A percentile compares a stretch with the other conserved stretches of the same genome.
phyloP scores from a whole-genome alignment of 2,797 vertebrate species.

The Sparus aurata region DNA sequence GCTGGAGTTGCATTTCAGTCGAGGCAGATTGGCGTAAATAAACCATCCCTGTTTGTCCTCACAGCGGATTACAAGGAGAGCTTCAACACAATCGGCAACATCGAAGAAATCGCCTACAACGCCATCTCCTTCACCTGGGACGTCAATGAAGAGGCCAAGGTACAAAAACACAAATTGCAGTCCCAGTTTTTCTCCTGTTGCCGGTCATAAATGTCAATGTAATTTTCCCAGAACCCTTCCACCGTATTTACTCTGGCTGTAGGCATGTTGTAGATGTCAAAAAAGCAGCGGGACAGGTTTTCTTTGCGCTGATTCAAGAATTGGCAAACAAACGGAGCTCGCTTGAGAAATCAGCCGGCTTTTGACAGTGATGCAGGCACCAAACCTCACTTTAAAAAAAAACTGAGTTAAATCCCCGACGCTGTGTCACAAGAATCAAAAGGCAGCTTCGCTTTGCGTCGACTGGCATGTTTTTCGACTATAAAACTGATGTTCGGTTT shows the following conservation, averaged over 20 bases:
- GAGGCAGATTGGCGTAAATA: not conserved
- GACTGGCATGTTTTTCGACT: not conserved
- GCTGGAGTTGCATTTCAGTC: not conserved
- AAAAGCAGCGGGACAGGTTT: constrained; percentile 75
- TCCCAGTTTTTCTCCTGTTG: not conserved
- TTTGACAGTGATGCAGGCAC: constrained; percentile 44
- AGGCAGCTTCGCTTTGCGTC: not conserved
- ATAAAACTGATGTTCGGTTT: constrained; percentile 28
- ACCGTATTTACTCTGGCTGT: constrained; percentile 55
- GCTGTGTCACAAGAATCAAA: not conserved
- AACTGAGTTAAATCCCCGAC: not conserved
- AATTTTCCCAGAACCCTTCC: constrained; percentile 57
- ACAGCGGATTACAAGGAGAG: constrained; percentile 99
- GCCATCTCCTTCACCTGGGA: constrained; percentile 99
- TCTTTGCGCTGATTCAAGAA: constrained; percentile 68
- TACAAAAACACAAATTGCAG: constrained; percentile 67
- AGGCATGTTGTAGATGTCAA: constrained; percentile 50
- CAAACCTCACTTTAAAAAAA: constrained; percentile 3
- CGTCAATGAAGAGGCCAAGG: constrained; percentile 98
- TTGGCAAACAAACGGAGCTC: constrained; percentile 70
- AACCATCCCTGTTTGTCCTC: constrained; percentile 9
- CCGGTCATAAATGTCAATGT: constrained; percentile 38
- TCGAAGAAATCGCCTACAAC: constrained; percentile 98
- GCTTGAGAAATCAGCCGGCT: constrained; percentile 35
- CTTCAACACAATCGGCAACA: constrained; percentile 98